phyloP scores from a whole-genome alignment of 2,888 invertebrate species.

The Disparrhopalites patrizii region DNA sequence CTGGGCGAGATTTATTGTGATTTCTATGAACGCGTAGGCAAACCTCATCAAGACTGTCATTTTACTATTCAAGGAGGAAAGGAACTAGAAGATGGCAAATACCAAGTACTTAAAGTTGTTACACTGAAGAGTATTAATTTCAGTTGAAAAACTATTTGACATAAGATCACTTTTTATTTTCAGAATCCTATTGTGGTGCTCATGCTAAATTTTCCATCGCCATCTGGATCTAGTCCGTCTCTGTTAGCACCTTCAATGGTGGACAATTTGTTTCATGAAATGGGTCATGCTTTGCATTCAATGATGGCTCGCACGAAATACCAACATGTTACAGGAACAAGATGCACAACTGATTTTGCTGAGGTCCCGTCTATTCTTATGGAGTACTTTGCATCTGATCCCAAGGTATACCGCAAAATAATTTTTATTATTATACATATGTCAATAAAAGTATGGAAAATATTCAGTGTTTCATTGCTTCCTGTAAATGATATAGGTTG shows the following conservation, averaged over 20 bases:
- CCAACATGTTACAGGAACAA: slow-evolving; percentile 96
- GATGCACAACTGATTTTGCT: slow-evolving; percentile 96
- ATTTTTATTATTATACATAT: background rate
- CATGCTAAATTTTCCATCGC: slow-evolving; percentile 79
- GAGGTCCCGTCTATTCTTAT: slow-evolving; percentile 98
- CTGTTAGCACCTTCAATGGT: slow-evolving; percentile 77
- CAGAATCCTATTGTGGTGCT: slow-evolving; percentile 87
- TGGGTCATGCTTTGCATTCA: slow-evolving; percentile 98
- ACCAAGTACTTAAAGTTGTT: slow-evolving; percentile 61
- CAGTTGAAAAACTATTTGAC: background rate
- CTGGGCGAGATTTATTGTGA: slow-evolving; percentile 97
- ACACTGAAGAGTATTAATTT: background rate
- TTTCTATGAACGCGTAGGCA: slow-evolving; percentile 84
- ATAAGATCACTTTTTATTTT: slow-evolving; percentile 28
- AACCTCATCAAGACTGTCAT: slow-evolving; percentile 97
- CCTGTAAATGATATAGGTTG: slow-evolving; percentile 57
- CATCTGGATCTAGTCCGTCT: slow-evolving; percentile 62
- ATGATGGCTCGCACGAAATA: slow-evolving; percentile 93
- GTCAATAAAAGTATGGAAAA: background rate
- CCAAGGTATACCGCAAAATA: slow-evolving; percentile 57
- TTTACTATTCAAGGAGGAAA: slow-evolving; percentile 93
- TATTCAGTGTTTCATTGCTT: background rate
- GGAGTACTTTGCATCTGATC: slow-evolving; percentile 94
- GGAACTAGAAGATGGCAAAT: slow-evolving; percentile 68
- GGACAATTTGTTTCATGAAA: slow-evolving; percentile 97